Evolutionary conservation across 2,888 invertebrate species (phyloP), one percentile per base, ranked within the genome.

Genomic region (Spisula subtruncata): DNA sequence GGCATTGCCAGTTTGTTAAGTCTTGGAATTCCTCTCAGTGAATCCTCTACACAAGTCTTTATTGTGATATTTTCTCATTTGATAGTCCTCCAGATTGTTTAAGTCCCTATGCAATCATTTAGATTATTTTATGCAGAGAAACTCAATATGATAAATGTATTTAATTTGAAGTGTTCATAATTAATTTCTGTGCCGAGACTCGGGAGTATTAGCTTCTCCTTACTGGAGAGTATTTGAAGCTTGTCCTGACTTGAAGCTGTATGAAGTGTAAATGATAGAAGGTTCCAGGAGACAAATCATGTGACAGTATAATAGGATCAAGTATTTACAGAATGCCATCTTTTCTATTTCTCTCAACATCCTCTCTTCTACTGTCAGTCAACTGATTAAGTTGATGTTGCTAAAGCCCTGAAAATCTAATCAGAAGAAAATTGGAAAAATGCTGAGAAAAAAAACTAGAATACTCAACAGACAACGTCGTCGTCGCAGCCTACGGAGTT

Each of bases 371-470:
- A 48, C 60, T 66, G 87, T 82, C 81, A 80, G 71, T 51, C 82
- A 46, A 71, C 87, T 87, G 82, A 87, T 82, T 87, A 82, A 83
- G 87, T 18, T 41, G 82, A 82, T 82, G 87, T 71, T 81, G 82
- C 32, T 71, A 82, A 87, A 82, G 48, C 81, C 71, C 41, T 41
- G 54, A 75, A 75, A 82, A 87, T 87, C 87, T 82, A 87, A 87
- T 87, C 87, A 87, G 48, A 51, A 54, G 87, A 87, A 87, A 82
- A 87, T 82, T 87, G 75, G 66, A 83, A 75, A 75, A 81, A 41
- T 25, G 25, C 60, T 35, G 66, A 86, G 81, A 82, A 82, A 66
- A n/a, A n/a, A 32, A 25, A 20, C n/a, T 12, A 20, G 81, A 46
- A n/a, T 79, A 32, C 75, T 75, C 75, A 18, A 32, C 75, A 75